A percentile compares a stretch with the other conserved stretches of the same genome.
Evolutionary conservation across 2,113 vertebrate genomes (phyloP).

Genomic region (Limanda limanda): DNA sequence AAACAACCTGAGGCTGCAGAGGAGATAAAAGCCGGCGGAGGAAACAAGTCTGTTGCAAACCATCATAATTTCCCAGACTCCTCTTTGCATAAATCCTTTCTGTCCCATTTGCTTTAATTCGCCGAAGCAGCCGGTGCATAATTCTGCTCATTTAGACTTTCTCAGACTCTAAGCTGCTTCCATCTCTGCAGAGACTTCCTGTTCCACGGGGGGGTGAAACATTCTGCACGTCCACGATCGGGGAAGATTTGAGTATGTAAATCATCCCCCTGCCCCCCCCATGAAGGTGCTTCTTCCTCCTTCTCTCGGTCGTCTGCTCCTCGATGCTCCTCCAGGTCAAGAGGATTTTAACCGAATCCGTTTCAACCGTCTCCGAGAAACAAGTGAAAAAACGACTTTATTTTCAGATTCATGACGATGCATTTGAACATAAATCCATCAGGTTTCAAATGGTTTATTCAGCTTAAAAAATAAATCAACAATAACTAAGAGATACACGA

Average conservation of each 20-base stretch:
- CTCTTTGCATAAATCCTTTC: conserved; percentile 45
- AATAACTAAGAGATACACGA: too few relatives aligned
- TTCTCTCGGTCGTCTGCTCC: too few relatives aligned
- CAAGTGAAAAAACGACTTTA: too few relatives aligned
- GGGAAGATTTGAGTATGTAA: conserved; percentile 56
- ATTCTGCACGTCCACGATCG: conserved; percentile 24
- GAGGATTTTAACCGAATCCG: too few relatives aligned
- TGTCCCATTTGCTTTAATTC: conserved; percentile 47
- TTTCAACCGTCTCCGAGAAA: too few relatives aligned
- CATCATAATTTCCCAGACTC: conserved; percentile 24
- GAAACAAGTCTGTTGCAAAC: conserved; percentile 2
- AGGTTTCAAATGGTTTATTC: too few relatives aligned
- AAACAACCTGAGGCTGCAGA: background rate
- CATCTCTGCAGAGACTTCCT: conserved; percentile 27
- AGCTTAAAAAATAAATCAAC: too few relatives aligned
- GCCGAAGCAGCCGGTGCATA: conserved; percentile 30
- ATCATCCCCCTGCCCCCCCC: conserved; percentile 6
- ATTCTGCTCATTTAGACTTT: conserved; percentile 51
- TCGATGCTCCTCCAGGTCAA: too few relatives aligned
- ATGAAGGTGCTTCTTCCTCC: too few relatives aligned
- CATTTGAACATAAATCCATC: too few relatives aligned
- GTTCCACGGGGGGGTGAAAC: conserved; percentile 23
- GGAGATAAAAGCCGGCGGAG: background rate
- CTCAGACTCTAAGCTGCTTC: conserved; percentile 33
- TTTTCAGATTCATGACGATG: too few relatives aligned